These are phyloP conservation scores for Picus viridis DNA, from an alignment of 2,797 vertebrate genomes.

Conservation along the genomic window DNA sequence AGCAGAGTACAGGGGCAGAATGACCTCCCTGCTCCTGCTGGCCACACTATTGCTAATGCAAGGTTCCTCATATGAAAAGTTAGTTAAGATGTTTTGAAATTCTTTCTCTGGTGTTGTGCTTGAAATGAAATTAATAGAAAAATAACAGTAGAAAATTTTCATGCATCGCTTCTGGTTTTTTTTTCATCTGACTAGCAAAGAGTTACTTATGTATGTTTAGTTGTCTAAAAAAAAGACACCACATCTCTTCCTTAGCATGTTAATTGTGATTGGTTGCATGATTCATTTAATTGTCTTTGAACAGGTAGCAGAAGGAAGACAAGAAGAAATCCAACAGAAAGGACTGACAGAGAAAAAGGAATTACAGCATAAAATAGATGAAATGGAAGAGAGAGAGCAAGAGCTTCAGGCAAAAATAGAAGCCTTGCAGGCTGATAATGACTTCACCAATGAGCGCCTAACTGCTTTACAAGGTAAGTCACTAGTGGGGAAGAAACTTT, in stretches of 20 bases:
- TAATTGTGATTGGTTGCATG: neutral
- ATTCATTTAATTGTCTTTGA: neutral
- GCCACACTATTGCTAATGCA: no score
- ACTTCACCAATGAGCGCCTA: slow-evolving; percentile 97
- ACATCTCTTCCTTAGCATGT: neutral
- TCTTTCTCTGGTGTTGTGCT: neutral
- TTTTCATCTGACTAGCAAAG: neutral
- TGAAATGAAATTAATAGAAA: neutral
- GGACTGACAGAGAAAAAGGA: slow-evolving; percentile 93
- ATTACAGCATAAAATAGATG: slow-evolving; percentile 92
- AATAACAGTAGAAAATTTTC: neutral
- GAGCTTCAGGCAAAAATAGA: slow-evolving; percentile 97
- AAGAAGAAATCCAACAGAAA: slow-evolving; percentile 95
- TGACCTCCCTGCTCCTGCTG: no score
- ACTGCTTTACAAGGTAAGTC: slow-evolving; percentile 93
- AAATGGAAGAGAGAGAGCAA: slow-evolving; percentile 99
- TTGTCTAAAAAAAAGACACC: neutral
- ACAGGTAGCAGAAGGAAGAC: slow-evolving; percentile 90
- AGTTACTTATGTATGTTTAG: neutral
- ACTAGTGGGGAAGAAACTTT: slow-evolving; percentile 27
- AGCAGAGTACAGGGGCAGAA: no score
- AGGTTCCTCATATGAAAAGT: neutral
- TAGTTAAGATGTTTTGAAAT: neutral
- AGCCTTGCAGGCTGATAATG: slow-evolving; percentile 97
- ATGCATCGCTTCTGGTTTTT: neutral